phyloP scores from a whole-genome alignment of 2,888 invertebrate genomes.

The Tetropium fuscum region DNA sequence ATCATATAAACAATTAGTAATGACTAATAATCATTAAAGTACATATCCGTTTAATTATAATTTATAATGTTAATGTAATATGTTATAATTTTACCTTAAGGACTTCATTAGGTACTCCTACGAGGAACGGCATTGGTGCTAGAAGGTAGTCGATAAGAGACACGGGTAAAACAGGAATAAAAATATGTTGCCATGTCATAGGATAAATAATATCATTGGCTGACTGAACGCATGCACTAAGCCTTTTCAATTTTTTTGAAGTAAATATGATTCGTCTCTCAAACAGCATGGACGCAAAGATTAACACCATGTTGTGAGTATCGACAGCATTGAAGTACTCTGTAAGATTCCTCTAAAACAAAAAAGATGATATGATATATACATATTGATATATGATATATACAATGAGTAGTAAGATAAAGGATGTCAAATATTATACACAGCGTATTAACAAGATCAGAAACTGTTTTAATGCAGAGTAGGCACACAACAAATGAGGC shows the following conservation, averaged over 20 bases:
- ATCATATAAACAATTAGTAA: neutral
- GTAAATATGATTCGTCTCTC: conserved; percentile 95
- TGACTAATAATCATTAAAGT: neutral
- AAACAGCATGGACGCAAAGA: conserved; percentile 95
- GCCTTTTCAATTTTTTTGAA: conserved; percentile 86
- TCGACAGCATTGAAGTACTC: conserved; percentile 99
- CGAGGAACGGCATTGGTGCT: conserved; percentile 98
- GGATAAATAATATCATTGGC: conserved; percentile 96
- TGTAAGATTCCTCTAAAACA: conserved; percentile 90
- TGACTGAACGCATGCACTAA: conserved; percentile 95
- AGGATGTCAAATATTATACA: too few relatives aligned
- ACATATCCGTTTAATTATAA: too few relatives aligned
- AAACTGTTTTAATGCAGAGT: too few relatives aligned
- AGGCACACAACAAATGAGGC: too few relatives aligned
- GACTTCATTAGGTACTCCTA: conserved; percentile 91
- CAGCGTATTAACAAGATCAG: too few relatives aligned
- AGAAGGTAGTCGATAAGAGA: conserved; percentile 89
- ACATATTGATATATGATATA: neutral
- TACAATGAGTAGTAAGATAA: too few relatives aligned
- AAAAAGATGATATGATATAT: conserved; percentile 3
- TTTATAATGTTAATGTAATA: neutral
- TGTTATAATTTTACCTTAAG: conserved; percentile 72
- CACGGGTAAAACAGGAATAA: conserved; percentile 93
- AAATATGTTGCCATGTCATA: conserved; percentile 99
- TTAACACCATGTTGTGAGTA: conserved; percentile 91